A percentile compares a stretch with the other conserved stretches of the same genome.
Evolutionary conservation across 2,888 invertebrate genomes (phyloP).

Genomic region (Drosophila mayaguana): DNA sequence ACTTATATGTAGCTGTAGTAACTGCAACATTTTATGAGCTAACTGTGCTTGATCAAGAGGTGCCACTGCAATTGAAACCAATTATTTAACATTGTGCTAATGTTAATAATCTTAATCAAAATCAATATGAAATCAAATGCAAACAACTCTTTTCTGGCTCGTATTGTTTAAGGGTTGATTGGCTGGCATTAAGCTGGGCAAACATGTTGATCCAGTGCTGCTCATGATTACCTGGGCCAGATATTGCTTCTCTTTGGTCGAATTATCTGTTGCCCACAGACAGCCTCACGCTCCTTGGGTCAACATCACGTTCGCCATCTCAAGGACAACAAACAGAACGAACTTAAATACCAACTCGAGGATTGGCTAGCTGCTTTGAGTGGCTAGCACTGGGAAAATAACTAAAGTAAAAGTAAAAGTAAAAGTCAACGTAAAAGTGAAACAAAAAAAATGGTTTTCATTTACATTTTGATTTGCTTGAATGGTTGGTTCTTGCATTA

Average conservation of each 20-base stretch:
- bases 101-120: background rate
- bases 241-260: conserved; percentile 8
- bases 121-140: background rate
- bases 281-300: conserved; percentile 1
- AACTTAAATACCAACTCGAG: background rate
- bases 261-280: conserved; percentile 1
- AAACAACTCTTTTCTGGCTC: background rate
- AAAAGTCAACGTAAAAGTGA: background rate
- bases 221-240: conserved; percentile 11
- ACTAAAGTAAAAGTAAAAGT: background rate
- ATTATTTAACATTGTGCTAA: conserved; percentile 3
- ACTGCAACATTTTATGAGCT: conserved; percentile 56
- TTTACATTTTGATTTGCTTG: conserved; percentile 29
- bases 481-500: conserved; percentile 23
- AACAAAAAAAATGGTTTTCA: conserved; percentile 12
- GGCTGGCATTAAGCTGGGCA: background rate
- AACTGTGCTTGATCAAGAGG: conserved; percentile 58
- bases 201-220: conserved; percentile 1
- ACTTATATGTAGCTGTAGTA: conserved; percentile 43
- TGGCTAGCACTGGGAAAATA: background rate
- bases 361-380: too few species aligned
- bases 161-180: too few species aligned
- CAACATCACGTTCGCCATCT: conserved; percentile 17
- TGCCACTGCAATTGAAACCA: conserved; percentile 35
- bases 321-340: background rate